Conservation (phyloP, 2,113 vertebrate genomes). For the Sorex fumeus region DNA sequence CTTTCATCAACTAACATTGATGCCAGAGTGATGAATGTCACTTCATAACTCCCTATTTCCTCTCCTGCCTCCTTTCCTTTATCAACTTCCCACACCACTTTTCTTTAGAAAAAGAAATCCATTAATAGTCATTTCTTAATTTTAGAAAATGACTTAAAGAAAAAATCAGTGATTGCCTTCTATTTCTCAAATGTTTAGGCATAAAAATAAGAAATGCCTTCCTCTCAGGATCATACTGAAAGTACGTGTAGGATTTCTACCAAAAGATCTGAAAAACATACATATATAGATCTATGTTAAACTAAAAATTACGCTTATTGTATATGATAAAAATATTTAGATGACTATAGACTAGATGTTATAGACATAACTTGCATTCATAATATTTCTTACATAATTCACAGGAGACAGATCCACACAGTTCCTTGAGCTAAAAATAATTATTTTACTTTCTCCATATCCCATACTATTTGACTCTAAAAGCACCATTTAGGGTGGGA, state of each 20-base stretch:
- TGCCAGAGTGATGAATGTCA: slow-evolving; percentile 72
- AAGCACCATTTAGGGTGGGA: background rate
- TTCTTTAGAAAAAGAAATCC: slow-evolving; percentile 25
- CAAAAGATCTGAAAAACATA: background rate
- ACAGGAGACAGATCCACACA: background rate
- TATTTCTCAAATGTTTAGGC: background rate
- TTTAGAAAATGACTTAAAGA: background rate
- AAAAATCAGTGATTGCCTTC: background rate
- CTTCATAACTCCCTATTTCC: slow-evolving; percentile 40
- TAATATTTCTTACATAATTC: background rate
- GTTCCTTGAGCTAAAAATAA: background rate
- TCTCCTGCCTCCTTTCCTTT: slow-evolving; percentile 17
- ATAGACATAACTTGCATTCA: background rate
- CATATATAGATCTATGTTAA: background rate
- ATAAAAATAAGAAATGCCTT: background rate
- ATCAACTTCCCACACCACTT: background rate
- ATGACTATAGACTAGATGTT: background rate
- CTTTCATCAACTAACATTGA: slow-evolving; percentile 62
- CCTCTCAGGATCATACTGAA: background rate
- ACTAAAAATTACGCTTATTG: background rate
- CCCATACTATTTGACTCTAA: background rate
- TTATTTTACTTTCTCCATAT: background rate
- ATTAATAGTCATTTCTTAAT: background rate
- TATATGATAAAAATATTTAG: background rate
- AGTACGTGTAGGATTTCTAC: background rate